Evolutionary conservation across 2,113 vertebrate genomes (phyloP).

Genomic region (pig (Sus scrofa)): T2T-Sscrofa CM000824.6:125486501-125487000

Average conservation of each 20-base stretch:
- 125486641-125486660: slow-evolving; percentile 46
- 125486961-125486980: too few species aligned
- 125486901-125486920: too few species aligned
- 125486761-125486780: slow-evolving; percentile 23
- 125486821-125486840: too few species aligned
- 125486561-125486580: neutral
- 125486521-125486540: slow-evolving; percentile 44
- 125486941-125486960: too few species aligned
- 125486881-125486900: too few species aligned
- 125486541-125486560: neutral
- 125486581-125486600: neutral
- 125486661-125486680: slow-evolving; percentile 54
- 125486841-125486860: too few species aligned
- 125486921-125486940: too few species aligned
- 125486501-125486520: slow-evolving; percentile 22
- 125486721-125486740: slow-evolving; percentile 42
- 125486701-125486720: slow-evolving; percentile 24
- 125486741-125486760: neutral
- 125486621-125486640: neutral
- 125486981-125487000: too few species aligned
- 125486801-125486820: neutral
- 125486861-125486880: too few species aligned
- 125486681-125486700: slow-evolving; percentile 1
- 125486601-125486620: neutral
- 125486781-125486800: slow-evolving; percentile 47